phyloP scores from a whole-genome alignment of 2,888 invertebrate species.

The Plagodis pulveraria region DNA sequence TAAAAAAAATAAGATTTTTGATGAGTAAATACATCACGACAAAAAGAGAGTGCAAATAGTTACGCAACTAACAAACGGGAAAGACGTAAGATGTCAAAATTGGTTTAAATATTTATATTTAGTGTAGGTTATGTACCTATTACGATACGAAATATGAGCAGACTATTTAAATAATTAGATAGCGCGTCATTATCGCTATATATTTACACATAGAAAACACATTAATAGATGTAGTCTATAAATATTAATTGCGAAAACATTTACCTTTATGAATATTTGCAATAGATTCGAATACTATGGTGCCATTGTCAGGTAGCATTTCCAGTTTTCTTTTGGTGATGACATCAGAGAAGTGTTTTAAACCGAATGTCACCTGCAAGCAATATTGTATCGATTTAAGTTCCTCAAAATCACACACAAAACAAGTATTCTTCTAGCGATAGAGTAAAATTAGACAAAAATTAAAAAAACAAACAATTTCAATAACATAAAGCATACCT shows the following conservation, averaged over 20 bases:
- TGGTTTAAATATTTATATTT: no score
- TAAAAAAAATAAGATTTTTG: neutral
- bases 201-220: neutral
- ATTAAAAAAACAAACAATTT: no score
- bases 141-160: neutral
- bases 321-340: conserved; percentile 96
- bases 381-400: neutral
- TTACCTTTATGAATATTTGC: conserved; percentile 92
- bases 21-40: neutral
- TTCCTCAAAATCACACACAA: no score
- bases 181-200: conserved; percentile 15
- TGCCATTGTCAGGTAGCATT: conserved; percentile 97
- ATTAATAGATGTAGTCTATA: neutral
- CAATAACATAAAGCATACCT: no score
- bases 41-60: neutral
- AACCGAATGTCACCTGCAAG: conserved; percentile 77
- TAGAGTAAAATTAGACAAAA: no score
- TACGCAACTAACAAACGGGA: neutral
- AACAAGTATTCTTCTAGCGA: no score
- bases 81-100: no score
- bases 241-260: conserved; percentile 5
- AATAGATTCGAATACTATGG: conserved; percentile 96
- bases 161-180: conserved; percentile 14
- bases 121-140: neutral
- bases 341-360: conserved; percentile 96